Evolutionary conservation across 2,797 vertebrate species (phyloP), one percentile per base, ranked within the genome.

Genomic region (Moxostoma hubbsi): DNA sequence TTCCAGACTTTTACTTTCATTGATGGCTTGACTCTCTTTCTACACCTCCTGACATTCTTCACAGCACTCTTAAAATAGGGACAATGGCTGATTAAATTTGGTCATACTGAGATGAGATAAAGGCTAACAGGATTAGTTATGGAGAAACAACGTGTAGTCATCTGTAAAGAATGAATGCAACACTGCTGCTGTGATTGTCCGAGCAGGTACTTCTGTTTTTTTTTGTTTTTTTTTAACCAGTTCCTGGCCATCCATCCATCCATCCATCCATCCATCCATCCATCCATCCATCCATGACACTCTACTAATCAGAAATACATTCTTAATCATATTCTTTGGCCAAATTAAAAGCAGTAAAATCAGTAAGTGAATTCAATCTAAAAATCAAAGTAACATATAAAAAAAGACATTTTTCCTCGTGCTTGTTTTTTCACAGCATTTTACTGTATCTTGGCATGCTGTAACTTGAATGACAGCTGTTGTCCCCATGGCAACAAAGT

Each of bases 41-140:
- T 94, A 95, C 93, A 93, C 92, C 91, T 94, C 94, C 94, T 94
- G 92, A 92, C 93, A 88, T 91, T 89, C 94, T 94, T 95, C 94
- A 94, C 94, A 96, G 94, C 94, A 93, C 3, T 36, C 36, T 24
- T 24, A 24, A 24, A 24, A 36, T 36, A 36, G 95, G 94, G 96
- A 97, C 95, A 95, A 94, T 95, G 96, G 94, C 96, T 96, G 95
- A 97, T 97, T 95, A 96, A 36, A 36, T 36, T 36, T 95, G 95
- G 95, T 98, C 96, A 95, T 95, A 94, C 95, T 92, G 89, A 96
- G 95, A 96, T 94, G 94, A 95, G 95, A 98, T 97, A 96, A 95
- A 95, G 95, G 89, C 95, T 97, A 97, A 98, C 96, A 94, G 93
- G 93, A 96, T 98, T 94, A 96, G 92, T 93, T 93, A 91, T 84